Conservation (phyloP, 2,888 invertebrate genomes). For the Galeopsomyia nigrocyanea region DNA sequence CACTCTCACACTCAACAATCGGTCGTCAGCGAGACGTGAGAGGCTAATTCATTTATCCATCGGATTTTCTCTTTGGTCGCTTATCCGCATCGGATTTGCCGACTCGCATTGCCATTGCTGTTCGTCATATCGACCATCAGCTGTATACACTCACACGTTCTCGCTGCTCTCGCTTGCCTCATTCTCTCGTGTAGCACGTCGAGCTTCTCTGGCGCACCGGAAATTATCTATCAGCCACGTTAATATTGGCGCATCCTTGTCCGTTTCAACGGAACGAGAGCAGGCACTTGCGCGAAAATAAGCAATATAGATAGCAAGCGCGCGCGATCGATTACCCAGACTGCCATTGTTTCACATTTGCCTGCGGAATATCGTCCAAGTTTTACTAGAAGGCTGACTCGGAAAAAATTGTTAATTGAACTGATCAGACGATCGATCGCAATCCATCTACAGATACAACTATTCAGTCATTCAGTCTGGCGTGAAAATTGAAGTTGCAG, state of each 20-base stretch:
- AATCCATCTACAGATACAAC: no score
- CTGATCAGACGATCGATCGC: no score
- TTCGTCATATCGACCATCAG: not conserved
- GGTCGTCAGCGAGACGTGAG: no score
- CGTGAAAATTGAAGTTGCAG: no score
- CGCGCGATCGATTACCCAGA: constrained; percentile 27
- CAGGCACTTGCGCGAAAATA: not conserved
- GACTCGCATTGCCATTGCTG: not conserved
- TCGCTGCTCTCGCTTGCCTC: not conserved
- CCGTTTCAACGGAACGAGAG: not conserved
- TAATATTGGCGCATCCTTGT: constrained; percentile 22
- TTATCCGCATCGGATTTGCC: not conserved
- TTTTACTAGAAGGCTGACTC: no score
- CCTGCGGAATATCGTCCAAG: no score
- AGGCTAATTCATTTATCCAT: not conserved
- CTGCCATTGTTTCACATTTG: not conserved
- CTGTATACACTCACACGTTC: not conserved
- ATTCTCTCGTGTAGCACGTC: not conserved
- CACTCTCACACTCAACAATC: no score
- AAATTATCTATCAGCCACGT: constrained; percentile 41
- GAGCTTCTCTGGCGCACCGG: constrained; percentile 1
- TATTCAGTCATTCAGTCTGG: no score
- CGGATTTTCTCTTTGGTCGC: constrained; percentile 8
- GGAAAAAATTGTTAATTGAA: no score
- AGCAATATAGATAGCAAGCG: constrained; percentile 25